These are phyloP conservation scores for Ectobius pallidus DNA, from an alignment of 2,888 invertebrate species.

Conservation along the genomic window DNA sequence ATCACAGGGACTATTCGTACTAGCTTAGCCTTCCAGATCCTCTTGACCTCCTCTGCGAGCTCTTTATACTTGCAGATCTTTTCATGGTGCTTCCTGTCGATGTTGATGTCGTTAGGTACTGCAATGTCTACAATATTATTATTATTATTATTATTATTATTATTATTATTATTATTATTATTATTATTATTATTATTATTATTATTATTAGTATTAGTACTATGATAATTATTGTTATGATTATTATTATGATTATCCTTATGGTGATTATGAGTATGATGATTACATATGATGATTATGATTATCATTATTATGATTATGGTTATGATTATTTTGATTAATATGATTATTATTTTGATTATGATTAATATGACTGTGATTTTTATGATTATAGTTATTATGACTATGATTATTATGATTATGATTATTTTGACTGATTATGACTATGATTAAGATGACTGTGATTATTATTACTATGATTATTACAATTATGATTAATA, in stretches of 20 bases:
- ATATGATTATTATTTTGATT: too few species aligned
- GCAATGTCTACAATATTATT: too few species aligned
- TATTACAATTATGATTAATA: background rate
- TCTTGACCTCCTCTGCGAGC: too few species aligned
- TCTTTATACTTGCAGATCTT: too few species aligned
- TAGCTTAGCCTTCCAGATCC: too few species aligned
- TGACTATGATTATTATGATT: background rate
- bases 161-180: slow-evolving; percentile 14
- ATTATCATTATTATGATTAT: too few species aligned
- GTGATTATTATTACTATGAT: background rate
- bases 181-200: slow-evolving; percentile 11
- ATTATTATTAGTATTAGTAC: background rate
- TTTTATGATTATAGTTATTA: too few species aligned
- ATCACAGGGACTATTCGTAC: too few species aligned
- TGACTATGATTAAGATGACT: background rate
- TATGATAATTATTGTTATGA: background rate
- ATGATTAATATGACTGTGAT: too few species aligned
- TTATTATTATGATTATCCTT: background rate
- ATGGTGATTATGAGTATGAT: background rate
- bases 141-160: slow-evolving; percentile 9
- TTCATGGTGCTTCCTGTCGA: too few species aligned
- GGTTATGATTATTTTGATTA: too few species aligned
- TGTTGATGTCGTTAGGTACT: too few species aligned
- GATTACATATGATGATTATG: background rate
- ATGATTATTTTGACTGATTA: background rate